phyloP scores from a whole-genome alignment of 1,140 invertebrate genomes.

The Orussus abietinus region DNA sequence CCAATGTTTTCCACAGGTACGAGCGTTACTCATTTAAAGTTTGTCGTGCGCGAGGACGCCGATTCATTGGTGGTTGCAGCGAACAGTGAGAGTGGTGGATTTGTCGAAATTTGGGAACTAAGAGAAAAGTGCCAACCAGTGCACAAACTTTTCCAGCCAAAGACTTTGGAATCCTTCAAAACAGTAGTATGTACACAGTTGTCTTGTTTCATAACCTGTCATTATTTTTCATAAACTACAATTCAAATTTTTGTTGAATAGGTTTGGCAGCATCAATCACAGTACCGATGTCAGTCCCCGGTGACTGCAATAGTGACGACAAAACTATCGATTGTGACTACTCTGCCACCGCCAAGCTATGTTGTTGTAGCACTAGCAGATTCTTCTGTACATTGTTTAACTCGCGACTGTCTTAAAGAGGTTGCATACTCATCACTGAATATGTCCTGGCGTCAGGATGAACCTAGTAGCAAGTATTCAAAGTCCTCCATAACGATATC shows the following conservation, averaged over 20 bases:
- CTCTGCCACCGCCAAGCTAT: constrained; percentile 59
- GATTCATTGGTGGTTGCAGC: constrained; percentile 76
- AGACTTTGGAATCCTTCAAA: constrained; percentile 60
- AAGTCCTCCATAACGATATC: constrained; percentile 54
- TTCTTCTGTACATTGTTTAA: constrained; percentile 72
- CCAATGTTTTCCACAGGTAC: constrained; percentile 29
- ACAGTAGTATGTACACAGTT: constrained; percentile 55
- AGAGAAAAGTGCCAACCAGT: constrained; percentile 73
- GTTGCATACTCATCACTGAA: constrained; percentile 56
- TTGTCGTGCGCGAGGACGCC: constrained; percentile 75
- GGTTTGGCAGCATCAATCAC: constrained; percentile 67
- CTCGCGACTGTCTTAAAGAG: constrained; percentile 70
- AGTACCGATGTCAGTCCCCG: constrained; percentile 54
- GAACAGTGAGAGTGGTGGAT: constrained; percentile 60
- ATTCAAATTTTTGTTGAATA: constrained; percentile 38
- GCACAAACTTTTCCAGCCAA: constrained; percentile 68
- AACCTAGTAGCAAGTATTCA: constrained; percentile 51
- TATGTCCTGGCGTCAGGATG: constrained; percentile 53
- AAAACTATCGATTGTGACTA: constrained; percentile 61
- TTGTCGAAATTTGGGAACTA: constrained; percentile 84
- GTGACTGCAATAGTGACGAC: constrained; percentile 57
- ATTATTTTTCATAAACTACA: constrained; percentile 4
- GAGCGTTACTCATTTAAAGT: constrained; percentile 69
- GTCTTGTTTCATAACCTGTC: constrained; percentile 8
- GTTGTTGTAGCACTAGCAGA: constrained; percentile 72